Base-by-base conservation (phyloP, 2,888 invertebrate genomes). In the Camptogramma bilineatum region DNA sequence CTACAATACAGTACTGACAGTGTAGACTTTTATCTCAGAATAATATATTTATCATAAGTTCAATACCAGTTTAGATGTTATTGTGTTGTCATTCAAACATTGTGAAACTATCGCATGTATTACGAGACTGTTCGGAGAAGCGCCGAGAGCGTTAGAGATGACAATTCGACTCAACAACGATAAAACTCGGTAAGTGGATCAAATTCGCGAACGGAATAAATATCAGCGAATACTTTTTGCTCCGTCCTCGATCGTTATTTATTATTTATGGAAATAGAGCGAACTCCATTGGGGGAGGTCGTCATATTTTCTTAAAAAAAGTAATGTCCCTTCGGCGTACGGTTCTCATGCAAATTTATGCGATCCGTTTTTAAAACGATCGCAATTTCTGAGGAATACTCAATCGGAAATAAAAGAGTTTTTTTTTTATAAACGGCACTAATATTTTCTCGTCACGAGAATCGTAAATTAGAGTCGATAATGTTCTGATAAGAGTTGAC, bases 231-330 rank as follows among this genome's bases (percentile, higher is more conserved):
- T 87, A 89, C 88, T 88, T 87, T 88, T 83, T 86, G 86, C 85
- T 82, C 79, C 81, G 86, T 84, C 84, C 86, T 80, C 90, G 86
- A 87, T 88, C 90, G 88, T 90, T 91, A 91, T 91, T 91, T 90
- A 90, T 91, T 91, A 91, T 91, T 91, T 91, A 91, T 91, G 91
- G 91, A 91, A 90, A 91, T 91, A 88, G 87, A 89, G 85, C 86
- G 81, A 86, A 86, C 88, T 88, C 88, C 86, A 82, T 81, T 85
- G 87, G 82, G 85, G 85, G 86, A 88, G 88, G 88, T 87, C 87
- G 90, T 89, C 91, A 89, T 91, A 91, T 91, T 91, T 90, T 88
- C 88, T 90, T 90, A 86, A 90, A 89, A 87, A 90, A 91, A 88
- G 87, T 88, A 88, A 89, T 87, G 86, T 87, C 87, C 88, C 83